These are phyloP conservation scores for Cartodere bifasciata DNA, from an alignment of 2,888 invertebrate genomes.

Conservation along the genomic window DNA sequence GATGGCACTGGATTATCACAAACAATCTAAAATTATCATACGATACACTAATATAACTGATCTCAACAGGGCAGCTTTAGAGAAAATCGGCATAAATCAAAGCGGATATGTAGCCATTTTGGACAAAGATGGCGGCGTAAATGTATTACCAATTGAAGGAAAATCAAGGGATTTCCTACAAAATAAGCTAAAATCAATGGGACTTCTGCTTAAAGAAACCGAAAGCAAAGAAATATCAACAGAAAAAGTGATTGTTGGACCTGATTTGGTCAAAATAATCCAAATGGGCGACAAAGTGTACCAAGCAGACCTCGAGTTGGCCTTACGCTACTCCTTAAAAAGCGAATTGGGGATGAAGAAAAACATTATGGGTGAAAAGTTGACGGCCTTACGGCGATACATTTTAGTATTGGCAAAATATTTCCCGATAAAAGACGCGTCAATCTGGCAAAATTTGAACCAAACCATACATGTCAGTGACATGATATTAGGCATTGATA, in stretches of 20 bases:
- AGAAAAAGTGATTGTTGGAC: too few species aligned
- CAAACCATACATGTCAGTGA: conserved; percentile 39
- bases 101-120: too few species aligned
- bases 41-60: too few species aligned
- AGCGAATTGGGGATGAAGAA: conserved; percentile 70
- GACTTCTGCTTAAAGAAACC: conserved; percentile 39
- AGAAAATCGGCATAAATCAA: too few species aligned
- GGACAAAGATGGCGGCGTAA: too few species aligned
- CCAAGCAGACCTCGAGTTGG: conserved; percentile 79
- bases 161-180: too few species aligned
- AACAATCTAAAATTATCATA: too few species aligned
- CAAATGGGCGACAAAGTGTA: conserved; percentile 51
- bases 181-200: too few species aligned
- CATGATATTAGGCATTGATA: conserved; percentile 45
- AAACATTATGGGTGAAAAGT: conserved; percentile 54
- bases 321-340: conserved; percentile 67
- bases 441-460: conserved; percentile 49
- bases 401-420: conserved; percentile 57
- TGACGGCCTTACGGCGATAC: conserved; percentile 63
- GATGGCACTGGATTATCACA: too few species aligned
- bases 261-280: conserved; percentile 27
- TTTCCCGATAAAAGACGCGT: conserved; percentile 66
- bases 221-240: conserved; percentile 24
- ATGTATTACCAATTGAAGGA: too few species aligned
- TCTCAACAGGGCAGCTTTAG: too few species aligned